Conservation (phyloP, 2,888 invertebrate genomes). For the Sinopyrophorus schimmeli region DNA sequence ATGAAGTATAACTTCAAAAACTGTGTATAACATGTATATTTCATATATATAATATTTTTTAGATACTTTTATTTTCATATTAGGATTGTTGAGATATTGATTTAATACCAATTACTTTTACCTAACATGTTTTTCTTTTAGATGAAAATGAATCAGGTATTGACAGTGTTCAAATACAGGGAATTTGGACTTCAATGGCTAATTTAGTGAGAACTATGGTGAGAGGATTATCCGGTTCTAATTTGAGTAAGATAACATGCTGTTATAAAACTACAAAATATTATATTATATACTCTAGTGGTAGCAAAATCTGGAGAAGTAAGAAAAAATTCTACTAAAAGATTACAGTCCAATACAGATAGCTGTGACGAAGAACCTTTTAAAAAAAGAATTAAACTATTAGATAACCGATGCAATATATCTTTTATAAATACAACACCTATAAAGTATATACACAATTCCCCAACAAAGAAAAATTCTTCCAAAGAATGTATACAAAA, state of each 20-base stretch:
- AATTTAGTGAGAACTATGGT: constrained; percentile 39
- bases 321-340: constrained; percentile 1
- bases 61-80: no score
- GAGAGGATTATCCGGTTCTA: constrained; percentile 30
- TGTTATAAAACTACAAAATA: neutral
- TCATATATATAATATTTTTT: no score
- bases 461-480: no score
- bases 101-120: no score
- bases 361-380: constrained; percentile 11
- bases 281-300: neutral
- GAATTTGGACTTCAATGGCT: constrained; percentile 43
- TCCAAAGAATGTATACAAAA: no score
- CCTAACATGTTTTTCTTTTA: no score
- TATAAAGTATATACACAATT: no score
- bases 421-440: no score
- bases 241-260: neutral
- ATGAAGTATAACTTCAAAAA: no score
- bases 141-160: constrained; percentile 13
- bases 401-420: constrained; percentile 46
- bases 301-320: neutral
- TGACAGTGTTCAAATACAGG: neutral
- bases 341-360: constrained; percentile 14
- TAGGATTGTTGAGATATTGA: no score
- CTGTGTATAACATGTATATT: no score
- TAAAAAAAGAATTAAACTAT: constrained; percentile 43